A percentile compares a stretch with the other conserved stretches of the same genome.
Evolutionary conservation across 2,797 vertebrate species (phyloP).

Genomic region (Sylvia borin): DNA sequence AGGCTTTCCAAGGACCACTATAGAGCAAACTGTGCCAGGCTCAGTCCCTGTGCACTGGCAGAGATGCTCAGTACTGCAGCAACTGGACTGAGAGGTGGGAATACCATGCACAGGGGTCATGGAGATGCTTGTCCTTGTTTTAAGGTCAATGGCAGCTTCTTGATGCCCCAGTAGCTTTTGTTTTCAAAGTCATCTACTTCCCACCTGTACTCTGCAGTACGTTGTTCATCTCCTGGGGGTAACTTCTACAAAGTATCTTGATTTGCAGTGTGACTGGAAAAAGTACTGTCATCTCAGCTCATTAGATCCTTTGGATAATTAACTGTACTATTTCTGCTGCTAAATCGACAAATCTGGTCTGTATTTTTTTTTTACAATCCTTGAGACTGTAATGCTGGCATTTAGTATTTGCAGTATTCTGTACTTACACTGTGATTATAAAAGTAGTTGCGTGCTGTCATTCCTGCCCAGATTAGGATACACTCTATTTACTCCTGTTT

Average conservation of each 20-base stretch:
- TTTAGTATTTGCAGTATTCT: background rate
- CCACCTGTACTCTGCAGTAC: background rate
- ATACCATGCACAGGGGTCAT: background rate
- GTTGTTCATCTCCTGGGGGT: background rate
- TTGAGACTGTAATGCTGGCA: background rate
- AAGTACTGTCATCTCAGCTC: background rate
- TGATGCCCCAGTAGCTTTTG: background rate
- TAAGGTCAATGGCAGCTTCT: background rate
- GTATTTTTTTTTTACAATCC: background rate
- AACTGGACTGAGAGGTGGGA: background rate
- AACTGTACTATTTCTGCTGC: background rate
- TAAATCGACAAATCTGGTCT: background rate
- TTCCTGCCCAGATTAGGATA: background rate
- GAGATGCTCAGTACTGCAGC: accelerated
- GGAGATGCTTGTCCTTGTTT: background rate
- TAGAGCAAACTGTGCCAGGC: background rate
- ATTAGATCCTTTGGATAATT: background rate
- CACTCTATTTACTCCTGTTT: background rate
- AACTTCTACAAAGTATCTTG: background rate
- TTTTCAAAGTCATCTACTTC: background rate
- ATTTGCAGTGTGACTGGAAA: background rate
- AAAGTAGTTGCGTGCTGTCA: background rate
- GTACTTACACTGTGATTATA: background rate
- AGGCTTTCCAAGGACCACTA: background rate
- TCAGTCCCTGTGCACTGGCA: background rate